Conservation (phyloP, 1,140 invertebrate genomes). For the Prorops nasuta region DNA sequence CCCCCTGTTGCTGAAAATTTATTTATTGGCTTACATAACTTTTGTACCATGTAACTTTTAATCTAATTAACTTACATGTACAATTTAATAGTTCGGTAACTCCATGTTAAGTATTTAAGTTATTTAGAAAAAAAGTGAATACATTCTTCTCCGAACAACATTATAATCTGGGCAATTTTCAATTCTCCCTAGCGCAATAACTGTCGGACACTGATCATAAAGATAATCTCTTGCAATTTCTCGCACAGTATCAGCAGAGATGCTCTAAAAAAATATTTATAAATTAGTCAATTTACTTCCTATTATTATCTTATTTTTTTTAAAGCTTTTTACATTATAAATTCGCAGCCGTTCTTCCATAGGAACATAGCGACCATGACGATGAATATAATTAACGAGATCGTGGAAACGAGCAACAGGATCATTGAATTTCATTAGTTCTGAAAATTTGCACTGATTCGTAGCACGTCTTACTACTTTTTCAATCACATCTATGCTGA, state of each 20-base stretch:
- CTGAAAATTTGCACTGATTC: slow-evolving; percentile 41
- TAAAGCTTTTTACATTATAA: slow-evolving; percentile 21
- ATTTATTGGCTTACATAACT: not conserved
- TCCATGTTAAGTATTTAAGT: not conserved
- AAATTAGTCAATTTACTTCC: slow-evolving; percentile 1
- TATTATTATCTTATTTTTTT: slow-evolving; percentile 1
- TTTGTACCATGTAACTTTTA: not conserved
- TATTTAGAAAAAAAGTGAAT: slow-evolving; percentile 5
- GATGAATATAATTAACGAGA: slow-evolving; percentile 20
- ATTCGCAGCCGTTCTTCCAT: slow-evolving; percentile 20
- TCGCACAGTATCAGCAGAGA: slow-evolving; percentile 19
- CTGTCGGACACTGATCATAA: slow-evolving; percentile 32
- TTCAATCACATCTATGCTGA: slow-evolving; percentile 42
- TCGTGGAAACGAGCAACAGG: slow-evolving; percentile 28
- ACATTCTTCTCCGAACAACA: slow-evolving; percentile 23
- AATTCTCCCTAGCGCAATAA: slow-evolving; percentile 25
- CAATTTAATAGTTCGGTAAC: not conserved
- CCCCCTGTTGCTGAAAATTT: not conserved
- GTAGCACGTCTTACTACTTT: slow-evolving; percentile 48
- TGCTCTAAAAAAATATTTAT: slow-evolving; percentile 27
- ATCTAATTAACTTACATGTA: not conserved
- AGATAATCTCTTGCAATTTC: slow-evolving; percentile 27
- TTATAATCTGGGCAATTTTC: slow-evolving; percentile 33
- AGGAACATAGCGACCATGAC: slow-evolving; percentile 21
- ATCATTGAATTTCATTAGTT: slow-evolving; percentile 21